These are phyloP conservation scores for Leptoteleia sp. DNA, from an alignment of 1,140 invertebrate species.

Conservation along the genomic window DNA sequence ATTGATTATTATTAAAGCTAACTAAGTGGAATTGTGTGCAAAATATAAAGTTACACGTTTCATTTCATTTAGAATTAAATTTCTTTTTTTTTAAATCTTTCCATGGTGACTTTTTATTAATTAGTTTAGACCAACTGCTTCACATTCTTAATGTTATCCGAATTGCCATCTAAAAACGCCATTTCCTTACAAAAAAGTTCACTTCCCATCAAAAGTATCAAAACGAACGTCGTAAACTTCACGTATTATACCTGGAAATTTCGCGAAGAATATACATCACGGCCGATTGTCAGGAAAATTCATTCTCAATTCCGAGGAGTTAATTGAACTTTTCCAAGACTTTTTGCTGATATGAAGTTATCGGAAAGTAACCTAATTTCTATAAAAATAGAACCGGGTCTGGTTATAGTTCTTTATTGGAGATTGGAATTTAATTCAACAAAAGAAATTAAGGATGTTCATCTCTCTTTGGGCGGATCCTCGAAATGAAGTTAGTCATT, in stretches of 20 bases:
- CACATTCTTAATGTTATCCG: no score
- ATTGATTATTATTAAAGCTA: no score
- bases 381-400: constrained; percentile 30
- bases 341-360: constrained; percentile 56
- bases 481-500: constrained; percentile 33
- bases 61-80: no score
- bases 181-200: no score
- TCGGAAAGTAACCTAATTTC: constrained; percentile 58
- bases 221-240: constrained; percentile 26
- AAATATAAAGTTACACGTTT: no score
- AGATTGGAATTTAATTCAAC: constrained; percentile 47
- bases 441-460: constrained; percentile 46
- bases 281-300: constrained; percentile 46
- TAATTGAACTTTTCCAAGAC: constrained; percentile 54
- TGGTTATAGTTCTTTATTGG: constrained; percentile 33
- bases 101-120: no score
- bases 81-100: no score
- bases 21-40: no score
- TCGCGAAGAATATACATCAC: constrained; percentile 35
- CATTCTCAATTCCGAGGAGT: constrained; percentile 29
- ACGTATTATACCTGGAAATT: constrained; percentile 30
- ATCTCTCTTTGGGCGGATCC: constrained; percentile 21
- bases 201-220: constrained; percentile 21
- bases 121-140: no score
- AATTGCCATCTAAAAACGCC: no score